Conservation (phyloP, 1,140 invertebrate species). For the Bicyclus anynana region DNA sequence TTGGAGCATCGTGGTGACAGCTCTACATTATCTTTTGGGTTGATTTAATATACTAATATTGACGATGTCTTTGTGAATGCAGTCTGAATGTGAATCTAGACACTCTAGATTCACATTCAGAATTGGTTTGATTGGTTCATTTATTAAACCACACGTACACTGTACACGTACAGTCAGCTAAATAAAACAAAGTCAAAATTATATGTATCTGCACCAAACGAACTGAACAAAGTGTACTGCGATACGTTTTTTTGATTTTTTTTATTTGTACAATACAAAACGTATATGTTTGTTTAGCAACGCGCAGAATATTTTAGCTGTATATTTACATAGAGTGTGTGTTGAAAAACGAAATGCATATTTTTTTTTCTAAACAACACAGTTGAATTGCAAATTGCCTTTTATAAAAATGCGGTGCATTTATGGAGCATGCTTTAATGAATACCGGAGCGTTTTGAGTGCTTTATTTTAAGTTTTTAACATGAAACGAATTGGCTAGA, state of each 20-base stretch:
- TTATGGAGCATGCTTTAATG: not conserved
- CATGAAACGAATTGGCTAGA: not conserved
- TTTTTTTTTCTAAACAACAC: not conserved
- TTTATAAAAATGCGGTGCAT: not conserved
- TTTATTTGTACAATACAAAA: not conserved
- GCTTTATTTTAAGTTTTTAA: not conserved
- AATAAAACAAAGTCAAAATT: not conserved
- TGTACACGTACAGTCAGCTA: too few species aligned
- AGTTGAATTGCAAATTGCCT: not conserved
- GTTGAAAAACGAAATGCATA: not conserved
- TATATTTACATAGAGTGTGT: not conserved
- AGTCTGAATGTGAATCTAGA: too few species aligned
- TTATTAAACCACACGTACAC: too few species aligned
- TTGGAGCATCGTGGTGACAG: too few species aligned
- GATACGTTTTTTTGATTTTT: not conserved
- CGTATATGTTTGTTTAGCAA: not conserved
- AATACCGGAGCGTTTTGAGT: not conserved
- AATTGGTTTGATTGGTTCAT: too few species aligned
- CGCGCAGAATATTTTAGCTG: conserved; percentile 1
- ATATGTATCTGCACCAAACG: not conserved
- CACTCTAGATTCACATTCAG: too few species aligned
- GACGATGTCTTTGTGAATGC: too few species aligned
- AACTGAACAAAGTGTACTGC: not conserved
- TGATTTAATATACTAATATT: too few species aligned
- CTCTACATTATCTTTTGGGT: too few species aligned